Conservation (phyloP, 1,140 invertebrate genomes). For the Trachymyrmex cornetzi region DNA sequence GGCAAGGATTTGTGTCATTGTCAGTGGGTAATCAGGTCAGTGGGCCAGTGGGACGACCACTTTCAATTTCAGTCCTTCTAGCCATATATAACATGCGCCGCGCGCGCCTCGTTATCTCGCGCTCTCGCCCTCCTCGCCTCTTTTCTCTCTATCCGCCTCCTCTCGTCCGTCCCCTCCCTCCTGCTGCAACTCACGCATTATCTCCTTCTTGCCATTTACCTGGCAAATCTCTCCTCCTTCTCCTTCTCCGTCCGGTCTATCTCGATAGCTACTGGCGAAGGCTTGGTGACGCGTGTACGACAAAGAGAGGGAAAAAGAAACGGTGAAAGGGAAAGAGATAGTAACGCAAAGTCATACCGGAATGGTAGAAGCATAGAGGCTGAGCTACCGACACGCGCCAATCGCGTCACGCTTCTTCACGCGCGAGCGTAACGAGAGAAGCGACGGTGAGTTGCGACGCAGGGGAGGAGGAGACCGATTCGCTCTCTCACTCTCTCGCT, state of each 20-base stretch:
- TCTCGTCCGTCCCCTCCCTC: too few relatives aligned
- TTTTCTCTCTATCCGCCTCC: not conserved
- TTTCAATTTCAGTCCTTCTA: conserved; percentile 86
- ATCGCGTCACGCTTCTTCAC: conserved; percentile 70
- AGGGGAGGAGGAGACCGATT: not conserved
- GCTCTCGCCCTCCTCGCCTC: conserved; percentile 48
- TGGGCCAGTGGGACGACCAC: conserved; percentile 87
- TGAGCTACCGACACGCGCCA: conserved; percentile 73
- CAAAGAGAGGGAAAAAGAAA: conserved; percentile 2
- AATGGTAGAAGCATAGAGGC: conserved; percentile 43
- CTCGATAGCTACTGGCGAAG: not conserved
- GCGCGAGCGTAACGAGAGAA: conserved; percentile 57
- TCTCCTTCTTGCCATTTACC: conserved; percentile 12
- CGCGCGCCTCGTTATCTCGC: conserved; percentile 77
- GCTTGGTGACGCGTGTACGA: not conserved
- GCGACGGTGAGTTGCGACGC: conserved; percentile 42
- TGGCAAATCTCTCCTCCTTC: not conserved
- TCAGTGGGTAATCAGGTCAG: conserved; percentile 88
- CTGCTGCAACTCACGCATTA: not conserved
- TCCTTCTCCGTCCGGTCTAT: not conserved
- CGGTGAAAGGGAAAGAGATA: not conserved
- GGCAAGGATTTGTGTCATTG: conserved; percentile 87
- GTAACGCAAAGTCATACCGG: conserved; percentile 22
- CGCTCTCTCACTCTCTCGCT: conserved; percentile 35
- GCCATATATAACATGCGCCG: conserved; percentile 71